Evolutionary conservation across 2,113 vertebrate genomes (phyloP).

Genomic region (Cynoglossus semilaevis): DNA sequence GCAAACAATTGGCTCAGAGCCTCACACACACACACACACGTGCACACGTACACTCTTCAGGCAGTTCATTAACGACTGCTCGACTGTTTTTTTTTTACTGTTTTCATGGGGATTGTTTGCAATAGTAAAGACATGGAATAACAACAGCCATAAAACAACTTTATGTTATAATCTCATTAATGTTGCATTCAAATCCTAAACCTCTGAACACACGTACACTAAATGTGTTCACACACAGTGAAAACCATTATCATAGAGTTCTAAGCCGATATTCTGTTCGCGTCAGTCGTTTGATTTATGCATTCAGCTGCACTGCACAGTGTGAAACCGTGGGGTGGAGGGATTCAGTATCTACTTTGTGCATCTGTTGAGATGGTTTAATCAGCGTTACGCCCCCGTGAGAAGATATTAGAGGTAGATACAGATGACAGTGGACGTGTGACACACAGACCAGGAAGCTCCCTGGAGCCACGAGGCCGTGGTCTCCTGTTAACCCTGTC

Average conservation of each 20-base stretch:
- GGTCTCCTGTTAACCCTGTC: slow-evolving; percentile 45
- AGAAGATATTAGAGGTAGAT: not conserved
- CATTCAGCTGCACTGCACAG: not conserved
- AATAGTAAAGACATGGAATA: not conserved
- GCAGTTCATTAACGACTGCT: not conserved
- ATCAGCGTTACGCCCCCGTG: not conserved
- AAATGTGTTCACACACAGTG: not conserved
- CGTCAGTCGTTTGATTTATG: not conserved
- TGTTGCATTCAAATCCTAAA: not conserved
- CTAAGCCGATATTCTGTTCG: not conserved
- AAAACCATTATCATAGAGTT: not conserved
- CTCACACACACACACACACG: not conserved
- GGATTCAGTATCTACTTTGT: too few species aligned
- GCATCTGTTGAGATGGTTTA: not conserved
- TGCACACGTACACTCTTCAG: not conserved
- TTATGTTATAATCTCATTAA: not conserved
- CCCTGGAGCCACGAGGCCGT: slow-evolving; percentile 16
- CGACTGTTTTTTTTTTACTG: not conserved
- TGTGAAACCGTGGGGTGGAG: too few species aligned
- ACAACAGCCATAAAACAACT: not conserved
- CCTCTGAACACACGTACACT: not conserved
- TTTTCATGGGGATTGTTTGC: slow-evolving; percentile 1
- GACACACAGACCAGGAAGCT: slow-evolving; percentile 20
- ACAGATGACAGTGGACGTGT: not conserved
- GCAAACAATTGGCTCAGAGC: not conserved